Conservation (phyloP, 2,113 vertebrate genomes). For the Hydrochoerus hydrochaeris region DNA sequence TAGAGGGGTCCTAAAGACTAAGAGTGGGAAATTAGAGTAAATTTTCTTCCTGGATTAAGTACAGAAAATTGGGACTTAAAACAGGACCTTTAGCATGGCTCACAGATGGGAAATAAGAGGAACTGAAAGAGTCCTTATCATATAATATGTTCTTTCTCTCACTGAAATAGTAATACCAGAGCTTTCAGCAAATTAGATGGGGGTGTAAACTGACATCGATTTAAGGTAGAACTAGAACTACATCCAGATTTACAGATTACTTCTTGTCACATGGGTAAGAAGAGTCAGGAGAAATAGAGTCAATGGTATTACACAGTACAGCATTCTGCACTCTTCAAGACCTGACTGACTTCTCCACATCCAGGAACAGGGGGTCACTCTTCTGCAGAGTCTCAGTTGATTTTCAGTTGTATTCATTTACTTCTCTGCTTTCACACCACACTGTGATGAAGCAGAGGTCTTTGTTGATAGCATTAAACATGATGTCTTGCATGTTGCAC, state of each 20-base stretch:
- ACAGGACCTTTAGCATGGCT: not conserved
- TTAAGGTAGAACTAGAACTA: not conserved
- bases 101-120: not conserved
- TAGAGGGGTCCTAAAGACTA: not conserved
- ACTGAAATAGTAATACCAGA: not conserved
- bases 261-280: not conserved
- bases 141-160: not conserved
- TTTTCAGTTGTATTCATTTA: not conserved
- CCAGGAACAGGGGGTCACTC: not conserved
- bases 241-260: not conserved
- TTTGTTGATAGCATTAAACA: not conserved
- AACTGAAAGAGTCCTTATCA: not conserved
- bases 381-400: not conserved
- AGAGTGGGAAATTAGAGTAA: not conserved
- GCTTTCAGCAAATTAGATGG: not conserved
- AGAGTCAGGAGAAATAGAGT: not conserved
- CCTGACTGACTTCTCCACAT: not conserved
- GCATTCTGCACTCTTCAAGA: not conserved
- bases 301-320: not conserved
- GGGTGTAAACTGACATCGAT: not conserved
- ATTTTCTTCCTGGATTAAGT: not conserved
- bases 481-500: not conserved
- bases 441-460: not conserved
- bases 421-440: not conserved
- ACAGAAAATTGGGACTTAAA: not conserved